Evolutionary conservation across 92 coral and sea anemone species (phyloP).

Genomic region (Nematostella vectensis): DNA sequence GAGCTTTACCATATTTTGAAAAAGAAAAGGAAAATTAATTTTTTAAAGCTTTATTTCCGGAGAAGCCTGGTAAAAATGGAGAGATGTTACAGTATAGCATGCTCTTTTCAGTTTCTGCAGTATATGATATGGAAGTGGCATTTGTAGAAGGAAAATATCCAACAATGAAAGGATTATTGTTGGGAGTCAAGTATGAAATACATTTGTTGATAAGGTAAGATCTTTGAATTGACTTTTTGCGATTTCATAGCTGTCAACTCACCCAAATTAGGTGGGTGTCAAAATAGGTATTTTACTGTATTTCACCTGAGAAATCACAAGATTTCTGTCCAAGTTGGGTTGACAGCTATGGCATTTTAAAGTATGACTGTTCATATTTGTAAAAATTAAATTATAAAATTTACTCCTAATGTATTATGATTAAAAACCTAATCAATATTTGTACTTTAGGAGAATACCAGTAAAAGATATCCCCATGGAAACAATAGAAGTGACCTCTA

Average conservation of each 20-base stretch:
- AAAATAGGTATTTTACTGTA: too few species aligned
- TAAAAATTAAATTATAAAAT: background rate
- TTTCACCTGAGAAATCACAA: too few species aligned
- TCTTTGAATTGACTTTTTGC: background rate
- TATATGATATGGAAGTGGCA: conserved; percentile 85
- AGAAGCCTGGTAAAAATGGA: too few species aligned
- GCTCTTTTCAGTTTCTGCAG: conserved; percentile 62
- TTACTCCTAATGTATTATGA: background rate
- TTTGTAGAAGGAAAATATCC: conserved; percentile 57
- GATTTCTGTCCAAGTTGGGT: too few species aligned
- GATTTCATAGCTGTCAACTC: too few species aligned
- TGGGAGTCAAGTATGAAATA: conserved; percentile 60
- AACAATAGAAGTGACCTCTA: conserved; percentile 60
- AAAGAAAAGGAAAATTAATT: too few species aligned
- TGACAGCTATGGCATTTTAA: too few species aligned
- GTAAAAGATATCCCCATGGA: conserved; percentile 60
- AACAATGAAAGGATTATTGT: conserved; percentile 47
- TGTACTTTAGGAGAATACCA: conserved; percentile 72
- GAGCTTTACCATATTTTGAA: too few species aligned
- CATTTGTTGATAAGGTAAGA: conserved; percentile 71
- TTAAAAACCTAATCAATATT: background rate
- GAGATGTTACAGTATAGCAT: too few species aligned
- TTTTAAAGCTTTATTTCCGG: too few species aligned
- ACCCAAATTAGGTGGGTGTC: too few species aligned
- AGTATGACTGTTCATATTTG: too few species aligned